Evolutionary conservation across 2,888 invertebrate species (phyloP).

Genomic region (Sphinx pinastri): DNA sequence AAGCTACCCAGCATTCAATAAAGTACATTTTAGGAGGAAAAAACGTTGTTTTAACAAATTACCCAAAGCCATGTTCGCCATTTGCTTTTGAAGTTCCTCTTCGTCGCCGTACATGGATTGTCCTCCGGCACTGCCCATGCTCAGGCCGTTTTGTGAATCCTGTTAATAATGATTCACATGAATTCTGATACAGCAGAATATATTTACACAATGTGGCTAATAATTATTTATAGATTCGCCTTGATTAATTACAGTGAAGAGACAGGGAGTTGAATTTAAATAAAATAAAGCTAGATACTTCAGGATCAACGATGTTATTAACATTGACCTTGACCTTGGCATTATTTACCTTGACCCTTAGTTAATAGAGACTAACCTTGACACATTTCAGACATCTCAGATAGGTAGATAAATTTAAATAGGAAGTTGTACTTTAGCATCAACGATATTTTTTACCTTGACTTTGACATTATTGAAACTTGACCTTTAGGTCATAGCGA

Average conservation of each 20-base stretch:
- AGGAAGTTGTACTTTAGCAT: too few relatives aligned
- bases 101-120: slow-evolving; percentile 88
- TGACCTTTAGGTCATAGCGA: background rate
- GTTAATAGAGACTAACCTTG: slow-evolving; percentile 54
- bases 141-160: slow-evolving; percentile 81
- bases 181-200: background rate
- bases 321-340: too few relatives aligned
- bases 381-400: slow-evolving; percentile 31
- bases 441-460: background rate
- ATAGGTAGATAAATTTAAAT: too few relatives aligned
- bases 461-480: background rate
- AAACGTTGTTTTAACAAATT: slow-evolving; percentile 33
- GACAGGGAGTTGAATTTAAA: too few relatives aligned
- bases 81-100: slow-evolving; percentile 88
- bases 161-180: slow-evolving; percentile 38
- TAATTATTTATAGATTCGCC: too few relatives aligned
- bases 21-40: too few relatives aligned
- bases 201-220: too few relatives aligned
- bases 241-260: too few relatives aligned
- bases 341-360: background rate
- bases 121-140: slow-evolving; percentile 81
- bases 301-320: background rate
- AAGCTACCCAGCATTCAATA: too few relatives aligned
- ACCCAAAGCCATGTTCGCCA: slow-evolving; percentile 87
- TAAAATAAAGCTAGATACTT: too few relatives aligned